A percentile compares a stretch with the other conserved stretches of the same genome.
Evolutionary conservation across 2,888 invertebrate genomes (phyloP).

Genomic region (Phorcus lineatus): DNA sequence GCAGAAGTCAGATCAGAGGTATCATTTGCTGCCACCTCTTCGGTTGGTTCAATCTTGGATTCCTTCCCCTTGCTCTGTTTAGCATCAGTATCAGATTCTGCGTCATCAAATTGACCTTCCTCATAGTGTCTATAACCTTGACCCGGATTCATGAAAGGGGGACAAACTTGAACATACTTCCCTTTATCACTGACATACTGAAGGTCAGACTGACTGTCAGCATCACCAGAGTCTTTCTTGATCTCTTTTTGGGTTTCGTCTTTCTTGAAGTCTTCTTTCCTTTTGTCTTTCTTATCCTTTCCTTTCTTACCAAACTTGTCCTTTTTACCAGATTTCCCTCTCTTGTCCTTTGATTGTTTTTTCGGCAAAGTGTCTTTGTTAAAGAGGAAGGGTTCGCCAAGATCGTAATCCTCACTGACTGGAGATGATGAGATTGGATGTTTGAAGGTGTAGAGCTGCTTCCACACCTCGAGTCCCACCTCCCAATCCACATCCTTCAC

Average conservation of each 20-base stretch:
- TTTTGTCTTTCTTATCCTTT: slow-evolving; percentile 40
- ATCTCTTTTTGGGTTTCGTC: not conserved
- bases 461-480: slow-evolving; percentile 72
- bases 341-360: slow-evolving; percentile 27
- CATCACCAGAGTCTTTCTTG: not conserved
- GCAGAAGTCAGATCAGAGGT: not conserved
- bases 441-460: slow-evolving; percentile 62
- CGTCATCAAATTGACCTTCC: not conserved
- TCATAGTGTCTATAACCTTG: not conserved
- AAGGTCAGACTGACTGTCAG: not conserved
- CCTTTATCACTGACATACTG: slow-evolving; percentile 14
- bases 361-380: slow-evolving; percentile 31
- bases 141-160: not conserved
- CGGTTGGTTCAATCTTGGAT: slow-evolving; percentile 25
- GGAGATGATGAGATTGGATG: slow-evolving; percentile 56
- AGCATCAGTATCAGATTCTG: not conserved
- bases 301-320: slow-evolving; percentile 20
- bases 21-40: not conserved
- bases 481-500: slow-evolving; percentile 72
- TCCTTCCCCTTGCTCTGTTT: slow-evolving; percentile 27
- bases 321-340: slow-evolving; percentile 29
- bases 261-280: slow-evolving; percentile 34
- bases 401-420: slow-evolving; percentile 44
- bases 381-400: slow-evolving; percentile 47
- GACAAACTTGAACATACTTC: not conserved